Evolutionary conservation across 1,140 invertebrate species (phyloP).

Genomic region (Drosophila pachea): DNA sequence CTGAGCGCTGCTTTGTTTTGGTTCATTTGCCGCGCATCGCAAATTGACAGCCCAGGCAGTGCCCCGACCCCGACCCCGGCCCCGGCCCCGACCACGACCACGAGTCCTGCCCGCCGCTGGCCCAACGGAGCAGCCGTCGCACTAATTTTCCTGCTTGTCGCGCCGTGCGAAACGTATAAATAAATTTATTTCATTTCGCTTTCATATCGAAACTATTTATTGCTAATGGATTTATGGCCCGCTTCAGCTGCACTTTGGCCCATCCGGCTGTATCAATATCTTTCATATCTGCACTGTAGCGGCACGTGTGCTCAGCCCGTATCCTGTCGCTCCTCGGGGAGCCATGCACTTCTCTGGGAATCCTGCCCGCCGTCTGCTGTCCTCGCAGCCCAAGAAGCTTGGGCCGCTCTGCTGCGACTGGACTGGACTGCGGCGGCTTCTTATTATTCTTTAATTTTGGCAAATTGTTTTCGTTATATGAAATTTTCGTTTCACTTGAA

Average conservation of each 20-base stretch:
- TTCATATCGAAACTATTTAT: conserved; percentile 74
- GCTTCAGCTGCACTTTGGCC: conserved; percentile 14
- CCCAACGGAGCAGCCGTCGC: conserved; percentile 20
- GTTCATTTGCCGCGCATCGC: conserved; percentile 74
- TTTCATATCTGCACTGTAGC: conserved; percentile 54
- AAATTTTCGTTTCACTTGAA: conserved; percentile 74
- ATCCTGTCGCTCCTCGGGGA: conserved; percentile 52
- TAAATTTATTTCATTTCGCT: conserved; percentile 67
- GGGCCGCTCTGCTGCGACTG: conserved; percentile 5
- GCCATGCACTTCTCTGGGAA: conserved; percentile 54
- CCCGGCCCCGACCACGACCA: conserved; percentile 12
- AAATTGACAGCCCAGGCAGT: conserved; percentile 48
- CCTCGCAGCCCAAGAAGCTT: neutral
- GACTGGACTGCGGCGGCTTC: conserved; percentile 36
- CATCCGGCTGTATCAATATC: conserved; percentile 57
- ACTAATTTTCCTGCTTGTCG: conserved; percentile 76
- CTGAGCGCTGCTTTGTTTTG: conserved; percentile 56
- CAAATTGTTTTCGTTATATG: conserved; percentile 78
- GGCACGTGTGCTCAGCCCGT: conserved; percentile 64
- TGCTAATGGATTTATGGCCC: conserved; percentile 74
- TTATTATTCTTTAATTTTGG: conserved; percentile 77
- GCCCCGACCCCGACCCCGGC: conserved; percentile 23
- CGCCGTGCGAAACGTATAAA: conserved; percentile 73
- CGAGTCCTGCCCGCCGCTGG: neutral
- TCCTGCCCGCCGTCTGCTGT: neutral